Conservation (phyloP, 2,888 invertebrate genomes). For the Alloscopus bannaensis region DNA sequence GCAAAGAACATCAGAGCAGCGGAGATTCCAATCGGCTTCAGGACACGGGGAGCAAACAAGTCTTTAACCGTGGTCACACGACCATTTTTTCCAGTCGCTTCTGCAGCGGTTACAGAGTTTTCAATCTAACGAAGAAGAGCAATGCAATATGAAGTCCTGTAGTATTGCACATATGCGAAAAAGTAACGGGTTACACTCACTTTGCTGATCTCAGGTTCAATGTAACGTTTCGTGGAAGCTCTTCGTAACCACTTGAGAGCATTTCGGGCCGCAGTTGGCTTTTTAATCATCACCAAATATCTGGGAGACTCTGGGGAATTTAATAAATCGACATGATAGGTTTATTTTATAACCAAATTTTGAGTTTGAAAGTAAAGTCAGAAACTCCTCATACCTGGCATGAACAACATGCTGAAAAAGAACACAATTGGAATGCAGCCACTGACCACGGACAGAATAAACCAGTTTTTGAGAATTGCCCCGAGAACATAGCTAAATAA, state of each 20-base stretch:
- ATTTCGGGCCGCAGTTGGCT: slow-evolving; percentile 60
- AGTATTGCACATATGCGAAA: background rate
- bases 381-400: too few relatives aligned
- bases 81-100: slow-evolving; percentile 15
- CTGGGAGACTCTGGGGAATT: slow-evolving; percentile 68
- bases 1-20: slow-evolving; percentile 62
- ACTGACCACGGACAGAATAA: slow-evolving; percentile 49
- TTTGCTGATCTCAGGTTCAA: slow-evolving; percentile 65
- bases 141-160: background rate
- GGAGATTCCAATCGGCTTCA: slow-evolving; percentile 60
- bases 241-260: slow-evolving; percentile 70
- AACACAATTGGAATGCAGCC: slow-evolving; percentile 60
- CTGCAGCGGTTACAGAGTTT: slow-evolving; percentile 53
- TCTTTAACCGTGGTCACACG: slow-evolving; percentile 26
- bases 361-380: slow-evolving; percentile 1
- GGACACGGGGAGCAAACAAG: slow-evolving; percentile 42
- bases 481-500: slow-evolving; percentile 54
- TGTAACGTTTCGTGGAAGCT: slow-evolving; percentile 65
- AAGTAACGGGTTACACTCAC: slow-evolving; percentile 22
- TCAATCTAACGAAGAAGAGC: slow-evolving; percentile 59
- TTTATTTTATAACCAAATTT: background rate
- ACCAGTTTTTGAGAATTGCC: slow-evolving; percentile 58
- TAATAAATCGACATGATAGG: background rate
- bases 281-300: slow-evolving; percentile 57
- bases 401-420: slow-evolving; percentile 67